Evolutionary conservation across 1,140 invertebrate species (phyloP).

Genomic region (Calosoma granatense): DNA sequence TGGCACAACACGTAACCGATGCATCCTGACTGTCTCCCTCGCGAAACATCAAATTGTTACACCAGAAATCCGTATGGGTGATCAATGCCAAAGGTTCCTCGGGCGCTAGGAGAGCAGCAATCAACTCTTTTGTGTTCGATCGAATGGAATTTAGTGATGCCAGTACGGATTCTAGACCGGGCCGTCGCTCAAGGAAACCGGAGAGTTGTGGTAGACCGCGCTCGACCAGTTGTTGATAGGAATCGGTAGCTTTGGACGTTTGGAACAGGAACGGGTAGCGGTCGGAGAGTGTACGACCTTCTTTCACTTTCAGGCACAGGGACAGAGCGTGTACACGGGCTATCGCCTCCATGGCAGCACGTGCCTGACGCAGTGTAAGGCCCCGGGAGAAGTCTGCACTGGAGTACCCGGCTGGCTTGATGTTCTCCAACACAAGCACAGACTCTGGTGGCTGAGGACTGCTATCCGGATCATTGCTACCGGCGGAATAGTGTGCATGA

Average conservation of each 20-base stretch:
- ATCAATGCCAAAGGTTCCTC: constrained; percentile 56
- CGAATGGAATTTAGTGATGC: constrained; percentile 42
- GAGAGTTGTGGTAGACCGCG: constrained; percentile 61
- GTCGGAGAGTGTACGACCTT: constrained; percentile 47
- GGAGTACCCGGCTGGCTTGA: constrained; percentile 41
- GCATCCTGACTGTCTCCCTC: constrained; percentile 34
- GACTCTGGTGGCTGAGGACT: constrained; percentile 46
- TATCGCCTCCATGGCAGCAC: constrained; percentile 55
- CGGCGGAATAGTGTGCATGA: constrained; percentile 49
- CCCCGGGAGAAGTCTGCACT: constrained; percentile 55
- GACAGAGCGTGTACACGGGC: constrained; percentile 61
- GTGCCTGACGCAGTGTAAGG: constrained; percentile 50
- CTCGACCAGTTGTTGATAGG: constrained; percentile 64
- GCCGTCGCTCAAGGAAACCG: constrained; percentile 53
- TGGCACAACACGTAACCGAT: constrained; percentile 49
- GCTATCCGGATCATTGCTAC: constrained; percentile 32
- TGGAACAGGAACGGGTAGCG: constrained; percentile 64
- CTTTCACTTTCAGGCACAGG: constrained; percentile 51
- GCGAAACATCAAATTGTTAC: constrained; percentile 65
- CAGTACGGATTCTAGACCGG: constrained; percentile 44
- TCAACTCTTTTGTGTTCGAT: constrained; percentile 48
- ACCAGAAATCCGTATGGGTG: constrained; percentile 76
- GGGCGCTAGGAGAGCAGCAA: constrained; percentile 51
- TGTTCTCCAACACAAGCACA: constrained; percentile 52
- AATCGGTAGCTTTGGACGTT: constrained; percentile 61